Conservation (phyloP, 1,140 invertebrate species). For the Hydropsyche tenuis region DNA sequence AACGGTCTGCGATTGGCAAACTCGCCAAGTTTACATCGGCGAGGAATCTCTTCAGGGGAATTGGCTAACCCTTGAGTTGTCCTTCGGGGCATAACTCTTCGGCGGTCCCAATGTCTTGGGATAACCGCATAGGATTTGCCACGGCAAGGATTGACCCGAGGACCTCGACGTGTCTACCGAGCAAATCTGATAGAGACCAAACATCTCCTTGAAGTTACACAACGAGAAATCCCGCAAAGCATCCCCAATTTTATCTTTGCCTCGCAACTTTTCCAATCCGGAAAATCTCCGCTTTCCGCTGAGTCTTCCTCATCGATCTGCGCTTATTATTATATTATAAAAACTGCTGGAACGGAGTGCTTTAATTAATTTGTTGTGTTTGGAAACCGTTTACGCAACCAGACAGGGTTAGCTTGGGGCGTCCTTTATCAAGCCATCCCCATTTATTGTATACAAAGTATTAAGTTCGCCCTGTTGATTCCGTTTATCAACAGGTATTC, state of each 20-base stretch:
- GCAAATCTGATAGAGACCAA: background rate
- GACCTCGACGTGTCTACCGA: background rate
- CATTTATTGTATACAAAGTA: background rate
- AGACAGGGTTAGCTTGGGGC: constrained; percentile 18
- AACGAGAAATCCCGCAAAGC: no score
- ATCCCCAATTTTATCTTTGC: background rate
- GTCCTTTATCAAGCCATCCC: background rate
- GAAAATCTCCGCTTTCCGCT: no score
- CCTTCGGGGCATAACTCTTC: constrained; percentile 33
- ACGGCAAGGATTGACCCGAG: background rate
- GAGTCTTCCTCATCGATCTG: no score
- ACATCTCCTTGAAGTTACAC: no score
- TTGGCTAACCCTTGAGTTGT: constrained; percentile 25
- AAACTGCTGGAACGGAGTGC: no score
- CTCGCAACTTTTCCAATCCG: background rate
- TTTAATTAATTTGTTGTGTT: background rate
- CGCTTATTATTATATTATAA: no score
- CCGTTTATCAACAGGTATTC: constrained; percentile 41
- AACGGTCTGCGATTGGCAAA: background rate
- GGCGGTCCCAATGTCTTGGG: constrained; percentile 36
- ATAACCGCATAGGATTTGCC: constrained; percentile 27
- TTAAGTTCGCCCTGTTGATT: constrained; percentile 38
- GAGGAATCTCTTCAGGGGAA: constrained; percentile 14
- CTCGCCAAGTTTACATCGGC: constrained; percentile 4
- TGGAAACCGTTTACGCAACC: constrained; percentile 36